phyloP scores from a whole-genome alignment of 1,140 invertebrate species.

The Oryzaephilus surinamensis region DNA sequence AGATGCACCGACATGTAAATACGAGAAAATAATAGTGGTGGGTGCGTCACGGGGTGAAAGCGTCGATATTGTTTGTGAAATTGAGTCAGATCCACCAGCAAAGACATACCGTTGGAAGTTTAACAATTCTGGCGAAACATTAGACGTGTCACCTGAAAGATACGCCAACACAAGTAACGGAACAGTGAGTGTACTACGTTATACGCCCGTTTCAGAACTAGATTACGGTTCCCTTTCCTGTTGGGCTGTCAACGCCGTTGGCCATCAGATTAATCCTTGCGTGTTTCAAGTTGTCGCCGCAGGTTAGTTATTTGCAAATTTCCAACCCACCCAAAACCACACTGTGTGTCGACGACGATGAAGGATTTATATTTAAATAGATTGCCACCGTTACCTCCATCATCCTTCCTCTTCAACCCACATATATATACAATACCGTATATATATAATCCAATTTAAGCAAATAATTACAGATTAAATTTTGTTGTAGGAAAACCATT shows the following conservation, averaged over 20 bases:
- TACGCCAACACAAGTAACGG: constrained; percentile 54
- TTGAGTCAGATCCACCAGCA: constrained; percentile 78
- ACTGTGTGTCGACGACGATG: too few species aligned
- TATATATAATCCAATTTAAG: too few species aligned
- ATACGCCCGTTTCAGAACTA: constrained; percentile 57
- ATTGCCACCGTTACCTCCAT: too few species aligned
- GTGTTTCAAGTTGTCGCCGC: constrained; percentile 62
- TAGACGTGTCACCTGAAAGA: constrained; percentile 62
- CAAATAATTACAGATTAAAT: neutral
- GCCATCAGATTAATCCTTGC: constrained; percentile 71
- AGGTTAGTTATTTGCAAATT: constrained; percentile 16
- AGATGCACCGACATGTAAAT: constrained; percentile 74
- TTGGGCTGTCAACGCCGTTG: constrained; percentile 71
- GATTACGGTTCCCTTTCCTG: constrained; percentile 75
- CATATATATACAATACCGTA: too few species aligned
- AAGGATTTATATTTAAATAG: too few species aligned
- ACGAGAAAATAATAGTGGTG: constrained; percentile 63
- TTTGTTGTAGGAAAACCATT: constrained; percentile 56
- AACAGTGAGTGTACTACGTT: constrained; percentile 54
- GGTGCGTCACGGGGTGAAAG: constrained; percentile 75
- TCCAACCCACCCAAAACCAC: neutral
- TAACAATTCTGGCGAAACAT: constrained; percentile 75
- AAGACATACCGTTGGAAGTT: constrained; percentile 82
- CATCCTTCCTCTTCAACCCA: too few species aligned
- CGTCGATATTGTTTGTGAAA: constrained; percentile 71